phyloP scores from a whole-genome alignment of 2,888 invertebrate genomes.

The Galerucella calmariensis region DNA sequence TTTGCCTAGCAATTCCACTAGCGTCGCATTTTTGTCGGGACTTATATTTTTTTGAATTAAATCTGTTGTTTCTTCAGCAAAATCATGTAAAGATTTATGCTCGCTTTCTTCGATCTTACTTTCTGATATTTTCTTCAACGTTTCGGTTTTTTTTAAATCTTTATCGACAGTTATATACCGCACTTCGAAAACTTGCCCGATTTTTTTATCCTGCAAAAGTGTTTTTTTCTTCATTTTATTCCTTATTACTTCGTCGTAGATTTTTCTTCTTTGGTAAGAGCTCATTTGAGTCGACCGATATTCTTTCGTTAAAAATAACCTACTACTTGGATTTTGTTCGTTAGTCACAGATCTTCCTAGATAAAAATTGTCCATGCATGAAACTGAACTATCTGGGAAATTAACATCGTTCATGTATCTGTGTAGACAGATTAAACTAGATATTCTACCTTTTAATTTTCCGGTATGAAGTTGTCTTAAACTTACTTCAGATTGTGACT shows the following conservation, averaged over 20 bases:
- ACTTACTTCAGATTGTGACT: slow-evolving; percentile 44
- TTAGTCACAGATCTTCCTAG: slow-evolving; percentile 32
- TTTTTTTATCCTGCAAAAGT: slow-evolving; percentile 31
- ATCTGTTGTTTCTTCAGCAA: slow-evolving; percentile 4
- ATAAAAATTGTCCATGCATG: slow-evolving; percentile 41
- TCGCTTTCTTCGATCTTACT: neutral
- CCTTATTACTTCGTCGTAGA: slow-evolving; percentile 49
- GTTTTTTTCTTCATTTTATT: slow-evolving; percentile 46
- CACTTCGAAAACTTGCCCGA: slow-evolving; percentile 52
- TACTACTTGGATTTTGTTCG: slow-evolving; percentile 36
- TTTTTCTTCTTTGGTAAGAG: slow-evolving; percentile 50
- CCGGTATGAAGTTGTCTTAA: slow-evolving; percentile 22
- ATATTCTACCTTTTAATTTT: slow-evolving; percentile 27
- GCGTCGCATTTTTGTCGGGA: neutral
- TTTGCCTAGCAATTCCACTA: neutral
- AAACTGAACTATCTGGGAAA: slow-evolving; percentile 34
- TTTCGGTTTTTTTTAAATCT: neutral
- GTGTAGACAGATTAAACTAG: slow-evolving; percentile 37
- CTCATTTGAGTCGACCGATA: slow-evolving; percentile 46
- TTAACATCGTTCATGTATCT: slow-evolving; percentile 38
- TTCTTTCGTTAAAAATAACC: slow-evolving; percentile 51
- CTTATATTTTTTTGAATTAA: neutral
- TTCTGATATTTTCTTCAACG: slow-evolving; percentile 15
- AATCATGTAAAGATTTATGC: neutral
- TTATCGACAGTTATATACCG: slow-evolving; percentile 47